phyloP scores from a whole-genome alignment of 92 coral and sea anemone species.

The Heteractis magnifica region DNA sequence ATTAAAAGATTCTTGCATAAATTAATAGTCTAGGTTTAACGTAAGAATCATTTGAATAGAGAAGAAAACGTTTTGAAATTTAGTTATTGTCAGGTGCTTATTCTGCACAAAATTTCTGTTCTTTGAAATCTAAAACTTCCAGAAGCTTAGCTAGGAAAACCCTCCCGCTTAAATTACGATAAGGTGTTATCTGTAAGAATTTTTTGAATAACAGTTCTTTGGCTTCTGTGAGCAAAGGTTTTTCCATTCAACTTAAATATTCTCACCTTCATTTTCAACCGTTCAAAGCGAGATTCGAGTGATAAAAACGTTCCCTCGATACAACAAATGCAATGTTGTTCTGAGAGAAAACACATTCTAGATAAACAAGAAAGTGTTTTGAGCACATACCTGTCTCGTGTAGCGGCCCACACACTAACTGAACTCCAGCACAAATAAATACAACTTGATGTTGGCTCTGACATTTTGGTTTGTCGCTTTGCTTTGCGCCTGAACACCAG shows the following conservation, averaged over 20 bases:
- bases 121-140: neutral
- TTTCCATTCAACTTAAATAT: neutral
- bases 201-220: neutral
- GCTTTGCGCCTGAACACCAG: neutral
- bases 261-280: neutral
- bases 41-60: neutral
- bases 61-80: neutral
- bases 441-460: constrained; percentile 3
- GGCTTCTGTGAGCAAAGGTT: neutral
- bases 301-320: neutral
- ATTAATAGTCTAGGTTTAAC: neutral
- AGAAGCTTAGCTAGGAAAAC: neutral
- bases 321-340: neutral
- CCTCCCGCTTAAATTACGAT: neutral
- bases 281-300: neutral
- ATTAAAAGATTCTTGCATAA: neutral
- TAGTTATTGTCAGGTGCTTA: neutral
- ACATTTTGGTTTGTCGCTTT: constrained; percentile 12
- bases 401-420: constrained; percentile 11
- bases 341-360: neutral
- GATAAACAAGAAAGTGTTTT: constrained; percentile 11
- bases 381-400: constrained; percentile 23
- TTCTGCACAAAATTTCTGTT: neutral
- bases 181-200: neutral
- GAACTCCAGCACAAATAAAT: neutral